These are phyloP conservation scores for Stichopus chloronotus DNA, from an alignment of 35 echinoderm and acorn worm genomes.

Conservation along the genomic window DNA sequence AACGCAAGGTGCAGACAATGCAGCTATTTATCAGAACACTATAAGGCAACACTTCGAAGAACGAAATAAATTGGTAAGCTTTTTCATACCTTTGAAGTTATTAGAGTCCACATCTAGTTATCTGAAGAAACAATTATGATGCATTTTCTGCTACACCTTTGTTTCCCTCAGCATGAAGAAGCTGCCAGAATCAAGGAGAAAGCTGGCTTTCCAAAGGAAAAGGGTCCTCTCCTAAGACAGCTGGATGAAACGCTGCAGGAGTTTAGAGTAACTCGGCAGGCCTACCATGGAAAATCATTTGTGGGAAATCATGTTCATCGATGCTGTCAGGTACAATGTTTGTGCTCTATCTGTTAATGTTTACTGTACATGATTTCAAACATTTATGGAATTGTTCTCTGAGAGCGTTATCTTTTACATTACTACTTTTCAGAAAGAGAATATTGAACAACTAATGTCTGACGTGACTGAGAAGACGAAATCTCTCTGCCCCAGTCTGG, in stretches of 20 bases:
- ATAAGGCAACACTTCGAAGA: background rate
- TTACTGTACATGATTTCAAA: background rate
- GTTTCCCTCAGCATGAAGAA: constrained; percentile 9
- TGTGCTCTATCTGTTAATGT: background rate
- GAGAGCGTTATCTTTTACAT: background rate
- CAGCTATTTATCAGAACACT: background rate
- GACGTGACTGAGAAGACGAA: background rate
- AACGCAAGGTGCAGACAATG: background rate
- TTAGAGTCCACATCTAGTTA: too few species aligned
- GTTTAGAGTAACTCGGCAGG: constrained; percentile 54
- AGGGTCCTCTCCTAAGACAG: background rate
- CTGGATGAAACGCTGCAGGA: constrained; percentile 20
- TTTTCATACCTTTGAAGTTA: too few species aligned
- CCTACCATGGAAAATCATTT: constrained; percentile 73
- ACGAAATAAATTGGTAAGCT: constrained; percentile 19
- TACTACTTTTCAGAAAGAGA: constrained; percentile 28
- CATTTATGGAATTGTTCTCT: background rate
- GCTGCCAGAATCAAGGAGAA: background rate
- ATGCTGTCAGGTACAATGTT: constrained; percentile 44
- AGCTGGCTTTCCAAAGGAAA: background rate
- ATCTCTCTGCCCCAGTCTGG: constrained; percentile 12
- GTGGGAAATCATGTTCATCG: constrained; percentile 84
- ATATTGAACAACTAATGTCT: background rate
- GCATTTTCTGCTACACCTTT: background rate
- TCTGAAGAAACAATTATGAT: background rate